Percentiles rank a stretch among this genome's conserved stretches.
Evolutionary conservation across 1,140 invertebrate species (phyloP).

Genomic region (Varroa destructor): DNA sequence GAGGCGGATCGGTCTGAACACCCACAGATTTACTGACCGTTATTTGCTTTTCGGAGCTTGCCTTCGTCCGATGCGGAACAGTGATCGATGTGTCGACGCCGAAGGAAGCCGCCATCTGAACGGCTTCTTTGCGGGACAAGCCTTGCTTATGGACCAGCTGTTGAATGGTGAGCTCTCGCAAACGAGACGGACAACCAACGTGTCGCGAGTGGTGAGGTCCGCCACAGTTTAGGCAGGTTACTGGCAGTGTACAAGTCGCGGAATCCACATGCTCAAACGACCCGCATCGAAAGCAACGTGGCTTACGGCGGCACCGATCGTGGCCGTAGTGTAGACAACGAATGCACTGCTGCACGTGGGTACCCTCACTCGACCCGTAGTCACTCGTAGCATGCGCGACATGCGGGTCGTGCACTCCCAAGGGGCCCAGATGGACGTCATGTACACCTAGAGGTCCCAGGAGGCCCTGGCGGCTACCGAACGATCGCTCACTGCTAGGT

Average conservation of each 20-base stretch:
- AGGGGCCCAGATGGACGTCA: no score
- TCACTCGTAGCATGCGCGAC: not conserved
- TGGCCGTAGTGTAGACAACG: conserved; percentile 26
- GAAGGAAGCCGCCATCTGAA: conserved; percentile 24
- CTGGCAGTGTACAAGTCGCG: not conserved
- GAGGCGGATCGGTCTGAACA: conserved; percentile 24
- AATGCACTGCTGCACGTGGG: conserved; percentile 22
- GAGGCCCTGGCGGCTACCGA: not conserved
- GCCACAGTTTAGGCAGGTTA: conserved; percentile 8
- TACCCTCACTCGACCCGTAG: conserved; percentile 20
- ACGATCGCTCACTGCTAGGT: not conserved
- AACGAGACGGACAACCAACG: conserved; percentile 1
- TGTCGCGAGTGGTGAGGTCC: conserved; percentile 17
- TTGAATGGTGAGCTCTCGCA: conserved; percentile 24
- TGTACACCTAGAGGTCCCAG: no score
- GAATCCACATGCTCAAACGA: conserved; percentile 9
- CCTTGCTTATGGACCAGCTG: conserved; percentile 26
- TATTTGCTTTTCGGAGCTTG: not conserved
- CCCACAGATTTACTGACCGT: not conserved
- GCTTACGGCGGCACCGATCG: conserved; percentile 17
- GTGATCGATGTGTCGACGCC: conserved; percentile 1
- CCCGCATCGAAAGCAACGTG: conserved; percentile 15
- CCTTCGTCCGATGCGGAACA: no score
- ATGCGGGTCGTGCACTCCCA: no score
- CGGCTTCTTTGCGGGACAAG: conserved; percentile 19